Conservation (phyloP, 2,113 vertebrate species). For the Crotalus horridus region DNA sequence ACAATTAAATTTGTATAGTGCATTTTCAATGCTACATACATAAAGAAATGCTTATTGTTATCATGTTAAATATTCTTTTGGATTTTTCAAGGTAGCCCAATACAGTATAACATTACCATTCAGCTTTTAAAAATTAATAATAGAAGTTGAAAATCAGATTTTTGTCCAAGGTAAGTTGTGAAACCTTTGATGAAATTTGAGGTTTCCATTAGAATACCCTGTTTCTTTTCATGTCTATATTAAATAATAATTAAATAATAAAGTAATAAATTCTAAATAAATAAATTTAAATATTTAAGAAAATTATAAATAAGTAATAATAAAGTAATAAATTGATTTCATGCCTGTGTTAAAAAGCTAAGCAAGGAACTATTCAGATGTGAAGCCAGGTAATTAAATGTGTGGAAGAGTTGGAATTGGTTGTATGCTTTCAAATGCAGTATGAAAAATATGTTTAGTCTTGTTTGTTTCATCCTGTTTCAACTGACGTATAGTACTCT, state of each 20-base stretch:
- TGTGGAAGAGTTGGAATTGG: neutral
- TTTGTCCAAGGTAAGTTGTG: neutral
- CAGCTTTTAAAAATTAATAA: neutral
- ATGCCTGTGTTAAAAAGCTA: neutral
- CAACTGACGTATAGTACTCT: conserved; percentile 50
- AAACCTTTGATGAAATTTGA: neutral
- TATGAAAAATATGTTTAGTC: neutral
- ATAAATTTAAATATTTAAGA: neutral
- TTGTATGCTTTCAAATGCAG: neutral
- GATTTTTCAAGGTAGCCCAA: neutral
- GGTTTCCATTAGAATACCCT: neutral
- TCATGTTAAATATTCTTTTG: neutral
- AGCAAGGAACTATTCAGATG: conserved; percentile 36
- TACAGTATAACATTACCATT: neutral
- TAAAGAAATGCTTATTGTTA: neutral
- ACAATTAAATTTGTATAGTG: neutral
- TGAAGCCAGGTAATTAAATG: conserved; percentile 53
- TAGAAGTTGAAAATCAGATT: neutral
- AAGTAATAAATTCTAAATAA: neutral
- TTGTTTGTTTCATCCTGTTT: conserved; percentile 53
- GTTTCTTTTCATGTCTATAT: neutral
- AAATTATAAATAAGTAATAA: neutral
- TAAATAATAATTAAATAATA: neutral
- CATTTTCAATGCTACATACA: neutral
- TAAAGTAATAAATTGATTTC: neutral